These are phyloP conservation scores for Vidua macroura DNA, from an alignment of 2,113 vertebrate genomes.

Conservation along the genomic window DNA sequence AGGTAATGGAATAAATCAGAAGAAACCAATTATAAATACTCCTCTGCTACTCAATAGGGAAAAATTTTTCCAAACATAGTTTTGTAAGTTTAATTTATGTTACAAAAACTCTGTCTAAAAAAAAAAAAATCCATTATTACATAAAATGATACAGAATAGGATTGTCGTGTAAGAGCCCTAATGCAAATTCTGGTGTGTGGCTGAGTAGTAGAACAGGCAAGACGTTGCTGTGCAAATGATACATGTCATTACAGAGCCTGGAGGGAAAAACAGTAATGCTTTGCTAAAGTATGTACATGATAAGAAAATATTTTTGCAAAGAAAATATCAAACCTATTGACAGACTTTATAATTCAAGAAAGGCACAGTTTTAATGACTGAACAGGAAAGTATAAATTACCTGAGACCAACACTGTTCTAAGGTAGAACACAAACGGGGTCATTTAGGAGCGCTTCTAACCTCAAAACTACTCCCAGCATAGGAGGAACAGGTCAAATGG, in stretches of 20 bases:
- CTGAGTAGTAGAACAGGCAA: not conserved
- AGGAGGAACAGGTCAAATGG: not conserved
- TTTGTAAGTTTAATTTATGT: not conserved
- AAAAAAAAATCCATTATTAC: not conserved
- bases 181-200: not conserved
- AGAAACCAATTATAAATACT: not conserved
- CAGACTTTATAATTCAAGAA: not conserved
- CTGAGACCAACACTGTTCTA: not conserved
- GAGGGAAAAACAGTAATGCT: not conserved
- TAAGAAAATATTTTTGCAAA: not conserved
- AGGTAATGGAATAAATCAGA: not conserved
- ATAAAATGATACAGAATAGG: not conserved
- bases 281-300: not conserved
- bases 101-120: not conserved
- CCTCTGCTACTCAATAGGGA: not conserved
- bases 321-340: not conserved
- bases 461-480: not conserved
- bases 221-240: not conserved
- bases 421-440: not conserved
- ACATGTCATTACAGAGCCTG: not conserved
- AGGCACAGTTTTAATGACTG: not conserved
- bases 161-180: not conserved
- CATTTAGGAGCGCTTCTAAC: not conserved
- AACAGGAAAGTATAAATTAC: not conserved
- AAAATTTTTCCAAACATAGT: not conserved